Conservation (phyloP, 2,113 vertebrate species). For the Odobenus rosmarus region DNA sequence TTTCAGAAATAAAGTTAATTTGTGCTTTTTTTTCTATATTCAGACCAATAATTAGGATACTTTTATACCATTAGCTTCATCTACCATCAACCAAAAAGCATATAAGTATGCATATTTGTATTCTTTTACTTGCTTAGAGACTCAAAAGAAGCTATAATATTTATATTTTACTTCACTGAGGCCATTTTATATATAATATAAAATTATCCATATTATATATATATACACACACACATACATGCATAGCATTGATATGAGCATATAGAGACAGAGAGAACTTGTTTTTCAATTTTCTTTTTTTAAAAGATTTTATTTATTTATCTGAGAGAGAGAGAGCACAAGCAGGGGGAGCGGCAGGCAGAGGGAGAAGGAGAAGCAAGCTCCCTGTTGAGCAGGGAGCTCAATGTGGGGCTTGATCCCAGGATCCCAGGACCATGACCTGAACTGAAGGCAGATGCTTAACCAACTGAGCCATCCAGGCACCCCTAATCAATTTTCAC, state of each 20-base stretch:
- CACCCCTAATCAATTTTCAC: constrained; percentile 42
- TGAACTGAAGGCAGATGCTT: too few species aligned
- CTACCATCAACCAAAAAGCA: background rate
- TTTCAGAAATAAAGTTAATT: constrained; percentile 52
- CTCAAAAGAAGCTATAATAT: background rate
- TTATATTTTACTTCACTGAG: background rate
- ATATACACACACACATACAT: background rate
- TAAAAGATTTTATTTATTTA: too few species aligned
- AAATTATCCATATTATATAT: background rate
- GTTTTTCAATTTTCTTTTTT: constrained; percentile 46
- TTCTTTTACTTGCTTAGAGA: background rate
- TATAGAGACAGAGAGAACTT: background rate
- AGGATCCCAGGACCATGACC: too few species aligned
- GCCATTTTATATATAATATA: background rate
- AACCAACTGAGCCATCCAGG: too few species aligned
- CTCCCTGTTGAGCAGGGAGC: too few species aligned
- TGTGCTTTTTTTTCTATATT: background rate
- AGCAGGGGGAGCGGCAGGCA: too few species aligned
- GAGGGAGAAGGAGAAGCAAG: too few species aligned
- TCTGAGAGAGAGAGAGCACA: too few species aligned
- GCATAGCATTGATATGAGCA: background rate
- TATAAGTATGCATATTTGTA: background rate
- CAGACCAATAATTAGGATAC: constrained; percentile 13
- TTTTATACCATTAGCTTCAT: background rate
- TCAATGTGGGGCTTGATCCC: too few species aligned